Base-by-base conservation (phyloP, 2,113 vertebrate genomes). In the Upupa epops region DNA sequence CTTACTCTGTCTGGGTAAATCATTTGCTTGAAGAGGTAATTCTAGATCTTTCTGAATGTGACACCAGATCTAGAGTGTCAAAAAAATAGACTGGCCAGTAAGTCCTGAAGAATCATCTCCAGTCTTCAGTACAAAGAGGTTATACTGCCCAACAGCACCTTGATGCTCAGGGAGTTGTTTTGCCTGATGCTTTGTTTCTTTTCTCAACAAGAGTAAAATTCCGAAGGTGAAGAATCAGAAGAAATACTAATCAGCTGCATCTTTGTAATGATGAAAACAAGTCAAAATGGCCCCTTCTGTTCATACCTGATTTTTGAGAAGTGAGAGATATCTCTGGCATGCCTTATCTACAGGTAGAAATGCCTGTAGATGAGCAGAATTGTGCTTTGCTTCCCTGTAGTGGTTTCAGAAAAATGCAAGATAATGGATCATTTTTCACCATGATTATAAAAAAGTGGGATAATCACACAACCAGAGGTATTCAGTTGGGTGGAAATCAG, bases 381-480 rank as follows among this genome's bases (percentile, higher is more conserved):
- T 66, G 8, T 81, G 32, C 46, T 93, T 84, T 69, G 17, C 11
- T 65, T 82, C 58, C 14, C 46, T 60, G 13, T 19, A 91, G 78
- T 4, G 8, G 31, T 68, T 78, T 19, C 90, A 72, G 85, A 63
- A 79, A 73, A 83, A 37, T 16, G 20, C 48, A 88, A 37, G 37
- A 59, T 20, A 64, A 45, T 7, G 40, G 36, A 72, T 54, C 71
- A 8, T 88, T 95, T 93, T 90, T 90, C 80, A 59, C 29, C 15
- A 46, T 92, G 86, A 90, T 88, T 82, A 49, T 75, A 89, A 89
- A 75, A 92, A 75, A 75, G 80, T 42, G 51, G 55, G 54, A 84
- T 88, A 63, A 84, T 86, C 32, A 48, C 31, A 73, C 76, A 82
- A 75, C 46, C 77, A 72, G 51, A 86, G 66, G 42, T 94, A 90